A percentile compares a stretch with the other conserved stretches of the same genome.
Conservation (phyloP, 2,797 vertebrate species). For the Mergus octosetaceus region DNA sequence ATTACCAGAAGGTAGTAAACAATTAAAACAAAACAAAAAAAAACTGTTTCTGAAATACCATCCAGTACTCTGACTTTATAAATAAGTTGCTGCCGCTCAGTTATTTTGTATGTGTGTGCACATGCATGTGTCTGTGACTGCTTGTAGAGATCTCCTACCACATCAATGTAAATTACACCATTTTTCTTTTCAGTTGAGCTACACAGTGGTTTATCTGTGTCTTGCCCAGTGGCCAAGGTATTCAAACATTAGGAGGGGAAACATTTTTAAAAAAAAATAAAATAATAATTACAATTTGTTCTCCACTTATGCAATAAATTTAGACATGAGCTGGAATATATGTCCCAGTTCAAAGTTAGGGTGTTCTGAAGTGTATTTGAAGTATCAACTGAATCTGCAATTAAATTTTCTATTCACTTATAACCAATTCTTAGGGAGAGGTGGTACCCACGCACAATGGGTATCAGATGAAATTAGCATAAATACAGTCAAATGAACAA, state of each 20-base stretch:
- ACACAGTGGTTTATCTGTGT: not conserved
- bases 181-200: not conserved
- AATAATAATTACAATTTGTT: not conserved
- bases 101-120: not conserved
- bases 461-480: not conserved
- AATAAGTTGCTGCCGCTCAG: not conserved
- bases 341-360: not conserved
- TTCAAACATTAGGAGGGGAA: not conserved
- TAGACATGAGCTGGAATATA: not conserved
- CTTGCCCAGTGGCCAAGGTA: not conserved
- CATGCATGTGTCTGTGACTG: not conserved
- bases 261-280: not conserved
- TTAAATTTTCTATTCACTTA: not conserved
- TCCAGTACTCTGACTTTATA: not conserved
- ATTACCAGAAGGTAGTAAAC: not conserved
- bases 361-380: not conserved
- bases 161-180: not conserved
- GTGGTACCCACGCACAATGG: not conserved
- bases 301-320: not conserved
- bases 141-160: not conserved
- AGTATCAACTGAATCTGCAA: not conserved
- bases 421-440: not conserved
- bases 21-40: not conserved
- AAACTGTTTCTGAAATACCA: not conserved
- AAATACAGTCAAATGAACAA: not conserved